Base-by-base conservation (phyloP, 1,140 invertebrate genomes). In the Dolichoris vasculosae region DNA sequence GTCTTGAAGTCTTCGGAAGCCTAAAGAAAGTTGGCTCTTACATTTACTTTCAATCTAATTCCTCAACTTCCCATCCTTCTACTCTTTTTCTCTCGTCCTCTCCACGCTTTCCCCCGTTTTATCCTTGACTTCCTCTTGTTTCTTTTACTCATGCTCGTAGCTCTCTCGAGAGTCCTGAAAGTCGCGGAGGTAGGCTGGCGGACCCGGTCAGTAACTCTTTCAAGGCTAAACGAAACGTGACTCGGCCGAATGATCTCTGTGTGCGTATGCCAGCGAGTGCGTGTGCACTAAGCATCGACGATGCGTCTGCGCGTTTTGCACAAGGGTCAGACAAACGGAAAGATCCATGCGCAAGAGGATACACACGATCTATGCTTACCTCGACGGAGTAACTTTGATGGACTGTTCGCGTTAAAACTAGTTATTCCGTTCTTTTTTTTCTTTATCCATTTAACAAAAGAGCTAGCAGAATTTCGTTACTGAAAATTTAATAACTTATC, bases 201-300 rank as follows among this genome's bases (percentile, higher is more conserved):
- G 35, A 35, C n/a, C 73, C 83, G 75, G 77, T 85, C 83, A 75
- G 55, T 79, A 84, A 84, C 75, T 78, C 83, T 69, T 79, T 78
- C 83, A 79, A 84, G 67, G 77, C 77, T 73, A 85, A 80, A 46
- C 67, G 76, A 84, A 84, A 84, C 76, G 75, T 78, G 83, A 84
- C 73, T 79, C 76, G 75, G 63, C 30, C 32, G 64, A 67, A 8
- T 26, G 26, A n/a, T 67, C 63, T 67, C 63, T 11, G n/a, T 35
- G 32, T 35, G 32, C 30, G n/a, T 32, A 17, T 35, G 63, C 30
- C 9, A 32, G 32, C 11, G 30, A 2, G 63, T 3, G 30, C 8
- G n/a, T 26, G 59, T 63, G 48, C 15, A 26, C 20, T 59, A 59
- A 9, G 23, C 55, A 59, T 59, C 23, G 55, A 59, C 23, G 26